These are phyloP conservation scores for Bemisia tabaci DNA, from an alignment of 1,140 invertebrate species.

Conservation along the genomic window DNA sequence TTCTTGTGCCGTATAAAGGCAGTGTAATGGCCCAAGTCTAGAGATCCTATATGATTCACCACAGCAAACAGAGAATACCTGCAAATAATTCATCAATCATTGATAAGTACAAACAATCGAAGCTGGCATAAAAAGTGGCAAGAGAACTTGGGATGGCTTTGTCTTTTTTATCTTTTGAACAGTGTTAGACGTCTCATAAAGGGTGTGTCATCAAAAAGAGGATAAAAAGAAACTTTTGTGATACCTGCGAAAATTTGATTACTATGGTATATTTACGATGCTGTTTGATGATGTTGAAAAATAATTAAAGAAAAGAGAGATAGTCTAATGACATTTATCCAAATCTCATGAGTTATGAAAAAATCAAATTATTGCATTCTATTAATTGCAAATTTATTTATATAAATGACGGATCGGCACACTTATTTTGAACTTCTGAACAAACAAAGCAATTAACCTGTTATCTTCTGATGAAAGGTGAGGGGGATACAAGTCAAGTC, in stretches of 20 bases:
- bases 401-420: no score
- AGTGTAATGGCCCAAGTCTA: constrained; percentile 90
- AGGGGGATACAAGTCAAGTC: constrained; percentile 2
- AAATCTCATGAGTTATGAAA: no score
- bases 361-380: no score
- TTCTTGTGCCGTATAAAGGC: constrained; percentile 84
- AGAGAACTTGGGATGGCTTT: neutral
- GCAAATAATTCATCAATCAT: constrained; percentile 7
- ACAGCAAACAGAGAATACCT: constrained; percentile 87
- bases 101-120: neutral
- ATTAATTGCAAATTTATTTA: no score
- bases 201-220: constrained; percentile 25
- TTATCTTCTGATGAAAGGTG: constrained; percentile 6
- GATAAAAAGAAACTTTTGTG: constrained; percentile 26
- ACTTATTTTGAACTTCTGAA: no score
- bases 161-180: neutral
- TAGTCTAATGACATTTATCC: no score
- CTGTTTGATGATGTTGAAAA: no score
- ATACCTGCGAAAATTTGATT: no score
- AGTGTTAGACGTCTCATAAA: neutral
- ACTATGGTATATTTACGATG: no score
- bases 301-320: no score
- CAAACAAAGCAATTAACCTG: neutral
- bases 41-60: constrained; percentile 82
- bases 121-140: neutral